A percentile compares a stretch with the other conserved stretches of the same genome.
These are phyloP conservation scores for Echinops telfairi DNA, from an alignment of 2,113 vertebrate genomes.

Conservation along the genomic window DNA sequence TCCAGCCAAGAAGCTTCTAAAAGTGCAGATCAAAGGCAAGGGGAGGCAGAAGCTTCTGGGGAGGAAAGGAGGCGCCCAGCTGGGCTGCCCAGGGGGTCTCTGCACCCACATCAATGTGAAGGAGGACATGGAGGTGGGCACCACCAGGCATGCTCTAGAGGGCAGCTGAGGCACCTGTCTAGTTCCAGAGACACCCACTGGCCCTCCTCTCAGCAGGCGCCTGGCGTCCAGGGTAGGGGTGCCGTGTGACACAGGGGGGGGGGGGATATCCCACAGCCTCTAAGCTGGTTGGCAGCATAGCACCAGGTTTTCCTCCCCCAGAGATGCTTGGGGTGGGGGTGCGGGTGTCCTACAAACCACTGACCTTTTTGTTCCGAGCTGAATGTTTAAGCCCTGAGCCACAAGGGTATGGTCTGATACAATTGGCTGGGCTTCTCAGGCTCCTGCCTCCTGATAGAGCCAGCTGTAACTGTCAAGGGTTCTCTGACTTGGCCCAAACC, in stretches of 20 bases:
- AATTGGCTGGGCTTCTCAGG: not conserved
- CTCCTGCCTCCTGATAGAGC: not conserved
- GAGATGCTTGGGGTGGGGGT: not conserved
- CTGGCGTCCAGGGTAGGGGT: too few relatives aligned
- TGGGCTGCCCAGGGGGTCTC: not conserved
- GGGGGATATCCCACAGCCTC: not conserved
- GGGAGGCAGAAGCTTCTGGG: conserved; percentile 34
- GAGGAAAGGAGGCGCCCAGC: not conserved
- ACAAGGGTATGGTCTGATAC: not conserved
- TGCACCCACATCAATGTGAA: not conserved
- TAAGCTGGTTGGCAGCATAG: not conserved
- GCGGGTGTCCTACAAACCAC: too few relatives aligned
- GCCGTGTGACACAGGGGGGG: too few relatives aligned
- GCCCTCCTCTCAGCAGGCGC: too few relatives aligned
- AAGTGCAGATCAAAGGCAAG: conserved; percentile 57
- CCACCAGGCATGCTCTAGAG: not conserved
- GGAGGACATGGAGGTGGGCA: not conserved
- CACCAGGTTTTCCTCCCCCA: not conserved
- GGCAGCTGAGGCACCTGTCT: not conserved
- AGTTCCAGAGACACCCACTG: too few relatives aligned
- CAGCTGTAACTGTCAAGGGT: not conserved
- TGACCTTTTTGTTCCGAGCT: not conserved
- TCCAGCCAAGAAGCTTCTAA: conserved; percentile 76
- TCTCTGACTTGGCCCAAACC: not conserved
- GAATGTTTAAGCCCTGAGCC: not conserved